A percentile compares a stretch with the other conserved stretches of the same genome.
Evolutionary conservation across 2,888 invertebrate genomes (phyloP).

Genomic region (Zygaena filipendulae): DNA sequence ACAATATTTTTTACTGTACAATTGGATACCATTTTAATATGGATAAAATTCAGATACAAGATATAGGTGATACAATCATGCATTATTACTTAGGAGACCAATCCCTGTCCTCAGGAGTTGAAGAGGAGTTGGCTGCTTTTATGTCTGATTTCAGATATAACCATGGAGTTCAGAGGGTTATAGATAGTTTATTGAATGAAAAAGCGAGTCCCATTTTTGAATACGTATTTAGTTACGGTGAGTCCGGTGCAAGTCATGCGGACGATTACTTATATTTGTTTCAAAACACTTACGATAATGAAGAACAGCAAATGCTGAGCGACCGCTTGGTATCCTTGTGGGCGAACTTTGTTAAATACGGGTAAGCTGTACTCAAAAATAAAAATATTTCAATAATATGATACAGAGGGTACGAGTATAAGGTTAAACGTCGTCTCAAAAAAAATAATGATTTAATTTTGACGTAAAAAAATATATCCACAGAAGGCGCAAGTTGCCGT

Average conservation of each 20-base stretch:
- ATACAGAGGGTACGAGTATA: too few relatives aligned
- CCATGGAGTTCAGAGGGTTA: slow-evolving; percentile 23
- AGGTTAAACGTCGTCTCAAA: too few relatives aligned
- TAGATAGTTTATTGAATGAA: slow-evolving; percentile 25
- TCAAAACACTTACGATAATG: slow-evolving; percentile 27
- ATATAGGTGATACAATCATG: slow-evolving; percentile 20
- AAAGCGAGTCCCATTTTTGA: slow-evolving; percentile 25
- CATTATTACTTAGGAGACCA: slow-evolving; percentile 37
- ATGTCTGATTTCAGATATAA: slow-evolving; percentile 26
- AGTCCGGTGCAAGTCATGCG: slow-evolving; percentile 22
- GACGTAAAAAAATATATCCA: too few relatives aligned
- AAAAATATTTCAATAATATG: too few relatives aligned
- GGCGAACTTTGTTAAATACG: slow-evolving; percentile 28
- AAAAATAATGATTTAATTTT: too few relatives aligned
- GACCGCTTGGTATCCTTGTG: slow-evolving; percentile 26
- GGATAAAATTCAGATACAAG: slow-evolving; percentile 17
- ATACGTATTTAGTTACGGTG: slow-evolving; percentile 31
- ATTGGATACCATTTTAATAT: slow-evolving; percentile 17
- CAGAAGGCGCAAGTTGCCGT: too few relatives aligned
- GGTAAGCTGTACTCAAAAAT: too few relatives aligned
- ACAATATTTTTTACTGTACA: slow-evolving; percentile 16
- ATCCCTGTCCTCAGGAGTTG: slow-evolving; percentile 18
- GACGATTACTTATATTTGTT: slow-evolving; percentile 33
- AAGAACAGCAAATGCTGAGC: too few relatives aligned
- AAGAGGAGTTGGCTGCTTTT: slow-evolving; percentile 22